Evolutionary conservation across 2,797 vertebrate genomes (phyloP), one percentile per base, ranked within the genome.

Genomic region (Esox lucius): DNA sequence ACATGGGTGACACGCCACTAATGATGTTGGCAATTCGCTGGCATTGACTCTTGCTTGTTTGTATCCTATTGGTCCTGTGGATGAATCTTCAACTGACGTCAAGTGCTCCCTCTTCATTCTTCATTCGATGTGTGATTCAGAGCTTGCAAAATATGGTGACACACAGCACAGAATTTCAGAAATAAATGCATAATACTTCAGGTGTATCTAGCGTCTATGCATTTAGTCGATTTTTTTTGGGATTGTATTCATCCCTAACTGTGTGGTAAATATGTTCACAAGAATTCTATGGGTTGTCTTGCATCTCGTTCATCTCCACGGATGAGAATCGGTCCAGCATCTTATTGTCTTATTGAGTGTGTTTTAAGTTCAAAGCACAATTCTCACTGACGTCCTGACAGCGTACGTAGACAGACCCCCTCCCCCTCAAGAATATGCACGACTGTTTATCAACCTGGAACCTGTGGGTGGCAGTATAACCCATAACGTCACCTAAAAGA

Each of bases 11-110:
- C 89, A 72, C 62, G 35, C 46, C 17, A 81, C 90, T 88, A 84
- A 86, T 83, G 81, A 77, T 82, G 83, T 68, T 80, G 82, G 81
- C 85, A 84, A 84, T 73, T 59, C 74, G 82, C 66, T 12, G 31
- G 42, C n/a, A 86, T 79, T 83, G 83, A 77, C 87, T 87, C 28
- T 84, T 86, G 80, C 87, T 90, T 88, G 87, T 87, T 91, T 84
- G 90, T 87, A 86, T 86, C 87, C 89, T 88, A 91, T 89, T 91
- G 90, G 91, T 86, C 90, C 56, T 89, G 85, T 86, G 89, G 89
- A 88, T 90, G 87, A 88, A 89, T 91, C 92, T 91, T 89, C 87
- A 81, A 89, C 91, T 93, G 92, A 93, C 91, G 92, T 93, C 92
- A 93, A 92, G 70, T 91, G 86, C 87, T 89, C 89, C 89, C 88